Percentiles rank a stretch among this genome's conserved stretches.
phyloP scores from a whole-genome alignment of 1,140 invertebrate genomes.

The Eciton burchellii region DNA sequence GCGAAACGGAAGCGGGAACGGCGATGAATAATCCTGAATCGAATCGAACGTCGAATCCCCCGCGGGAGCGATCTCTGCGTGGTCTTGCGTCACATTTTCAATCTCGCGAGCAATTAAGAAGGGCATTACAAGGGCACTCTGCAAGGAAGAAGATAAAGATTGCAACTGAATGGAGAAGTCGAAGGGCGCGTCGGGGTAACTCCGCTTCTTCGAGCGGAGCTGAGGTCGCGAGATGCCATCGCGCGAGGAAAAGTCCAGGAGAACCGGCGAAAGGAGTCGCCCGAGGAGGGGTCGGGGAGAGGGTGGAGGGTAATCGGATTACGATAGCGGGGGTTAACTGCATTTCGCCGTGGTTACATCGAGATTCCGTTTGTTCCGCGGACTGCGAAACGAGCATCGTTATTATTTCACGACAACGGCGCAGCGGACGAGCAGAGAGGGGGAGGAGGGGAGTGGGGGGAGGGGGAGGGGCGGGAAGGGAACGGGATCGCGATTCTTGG shows the following conservation, averaged over 20 bases:
- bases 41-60: too few relatives aligned
- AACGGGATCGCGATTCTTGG: not conserved
- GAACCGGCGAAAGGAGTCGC: not conserved
- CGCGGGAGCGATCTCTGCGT: too few relatives aligned
- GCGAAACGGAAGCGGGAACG: not conserved
- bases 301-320: slow-evolving; percentile 50
- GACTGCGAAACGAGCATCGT: slow-evolving; percentile 45
- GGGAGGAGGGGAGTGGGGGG: not conserved
- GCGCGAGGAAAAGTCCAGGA: not conserved
- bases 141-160: too few relatives aligned
- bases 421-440: not conserved
- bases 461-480: not conserved
- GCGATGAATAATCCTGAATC: not conserved
- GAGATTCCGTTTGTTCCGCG: slow-evolving; percentile 43
- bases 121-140: too few relatives aligned
- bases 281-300: too few relatives aligned
- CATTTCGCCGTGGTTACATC: slow-evolving; percentile 55
- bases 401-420: slow-evolving; percentile 58
- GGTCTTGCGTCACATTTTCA: too few relatives aligned
- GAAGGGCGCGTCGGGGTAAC: too few relatives aligned
- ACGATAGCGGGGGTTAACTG: slow-evolving; percentile 52
- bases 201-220: too few relatives aligned
- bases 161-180: too few relatives aligned
- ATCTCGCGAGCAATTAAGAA: too few relatives aligned
- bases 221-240: too few relatives aligned